These are phyloP conservation scores for Tetramorium simillimum DNA, from an alignment of 1,140 invertebrate species.

Conservation along the genomic window DNA sequence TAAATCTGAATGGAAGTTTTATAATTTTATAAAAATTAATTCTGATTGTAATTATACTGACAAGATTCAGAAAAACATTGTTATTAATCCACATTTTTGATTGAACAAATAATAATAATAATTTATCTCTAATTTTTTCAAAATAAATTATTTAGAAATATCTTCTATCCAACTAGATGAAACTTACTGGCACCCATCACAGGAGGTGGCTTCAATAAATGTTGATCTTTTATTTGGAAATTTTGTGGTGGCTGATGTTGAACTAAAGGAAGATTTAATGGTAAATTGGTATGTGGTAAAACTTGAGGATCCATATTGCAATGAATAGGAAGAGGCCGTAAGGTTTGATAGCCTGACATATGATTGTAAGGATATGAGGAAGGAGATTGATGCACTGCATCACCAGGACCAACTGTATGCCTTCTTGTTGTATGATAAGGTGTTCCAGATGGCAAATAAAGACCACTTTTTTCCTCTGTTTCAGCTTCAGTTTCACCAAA, in stretches of 20 bases:
- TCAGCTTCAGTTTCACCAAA: constrained; percentile 89
- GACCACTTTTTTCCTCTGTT: constrained; percentile 84
- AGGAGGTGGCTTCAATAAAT: constrained; percentile 96
- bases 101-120: constrained; percentile 1
- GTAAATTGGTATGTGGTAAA: constrained; percentile 88
- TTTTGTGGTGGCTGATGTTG: constrained; percentile 92
- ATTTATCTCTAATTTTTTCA: constrained; percentile 11
- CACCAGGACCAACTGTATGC: constrained; percentile 97
- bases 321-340: constrained; percentile 79
- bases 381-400: constrained; percentile 91
- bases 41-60: neutral
- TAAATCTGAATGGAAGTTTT: neutral
- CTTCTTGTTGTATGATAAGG: constrained; percentile 88
- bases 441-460: constrained; percentile 80
- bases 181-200: constrained; percentile 93
- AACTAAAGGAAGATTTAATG: constrained; percentile 91
- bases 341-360: constrained; percentile 78
- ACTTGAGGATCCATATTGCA: constrained; percentile 82
- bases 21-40: constrained; percentile 11
- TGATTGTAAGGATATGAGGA: constrained; percentile 81
- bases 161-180: neutral
- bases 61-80: neutral
- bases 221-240: constrained; percentile 96
- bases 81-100: constrained; percentile 7
- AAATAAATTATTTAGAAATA: constrained; percentile 9